Evolutionary conservation across 2,888 invertebrate species (phyloP), one percentile per base, ranked within the genome.

Genomic region (Mimas tiliae): DNA sequence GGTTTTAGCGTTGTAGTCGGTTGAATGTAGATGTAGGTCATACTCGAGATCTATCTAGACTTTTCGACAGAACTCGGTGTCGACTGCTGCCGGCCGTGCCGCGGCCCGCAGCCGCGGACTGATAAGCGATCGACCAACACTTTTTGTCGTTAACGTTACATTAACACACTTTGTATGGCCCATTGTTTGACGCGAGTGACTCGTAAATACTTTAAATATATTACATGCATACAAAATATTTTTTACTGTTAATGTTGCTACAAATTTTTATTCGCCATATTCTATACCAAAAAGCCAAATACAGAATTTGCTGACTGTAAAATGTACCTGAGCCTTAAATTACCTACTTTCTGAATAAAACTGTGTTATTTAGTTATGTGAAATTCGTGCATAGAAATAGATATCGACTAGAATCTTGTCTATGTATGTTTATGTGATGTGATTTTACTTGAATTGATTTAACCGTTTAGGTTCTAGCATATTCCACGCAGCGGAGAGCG

Each of bases 1-100:
- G 79, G 76, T 70, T 70, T 67, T 69, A 73, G 77, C 77, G 80
- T 81, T 87, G 88, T 87, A 86, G 83, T 84, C 83, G 87, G 79
- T 70, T 76, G 77, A 74, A 86, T 85, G 87, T 76, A 76, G 74
- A 87, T 86, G 87, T 89, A 78, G 88, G 88, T 87, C 83, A 76
- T 80, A 80, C 77, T 80, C 81, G 77, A 72, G 78, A 72, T 72
- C 72, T 71, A 75, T 84, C 84, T 85, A 86, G 84, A 84, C 77
- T 86, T 87, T 88, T 87, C 86, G 85, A 87, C 85, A 84, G 75
- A 80, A 82, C 79, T 72, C 73, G 76, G 16, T 51, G 51, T 34
- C 34, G 45, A 45, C 45, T 45, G 45, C 48, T 55, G 58, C 75
- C 62, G 66, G 75, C 71, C 71, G 72, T 74, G 70, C 75, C 53